Percentiles rank a stretch among this genome's conserved stretches.
These are phyloP conservation scores for Semicossyphus pulcher DNA, from an alignment of 2,113 vertebrate species.

Conservation along the genomic window DNA sequence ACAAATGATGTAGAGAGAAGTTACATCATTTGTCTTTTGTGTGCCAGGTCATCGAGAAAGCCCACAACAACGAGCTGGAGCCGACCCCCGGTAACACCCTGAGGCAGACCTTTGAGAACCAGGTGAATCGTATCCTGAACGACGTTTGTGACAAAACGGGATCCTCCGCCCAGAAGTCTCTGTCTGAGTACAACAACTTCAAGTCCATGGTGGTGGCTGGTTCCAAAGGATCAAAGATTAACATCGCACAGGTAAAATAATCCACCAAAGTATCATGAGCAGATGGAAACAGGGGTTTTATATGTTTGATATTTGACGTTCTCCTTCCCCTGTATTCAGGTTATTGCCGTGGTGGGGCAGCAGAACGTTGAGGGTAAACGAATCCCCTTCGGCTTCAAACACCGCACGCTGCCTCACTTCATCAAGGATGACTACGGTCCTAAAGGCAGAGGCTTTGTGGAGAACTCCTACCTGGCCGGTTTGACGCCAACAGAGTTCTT, in stretches of 20 bases:
- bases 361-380: constrained; percentile 98
- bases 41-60: constrained; percentile 95
- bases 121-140: constrained; percentile 97
- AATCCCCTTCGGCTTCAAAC: constrained; percentile 98
- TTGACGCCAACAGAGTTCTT: constrained; percentile 97
- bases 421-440: constrained; percentile 98
- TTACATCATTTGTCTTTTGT: background rate
- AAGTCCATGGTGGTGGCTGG: constrained; percentile 99
- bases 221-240: constrained; percentile 96
- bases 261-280: accelerated
- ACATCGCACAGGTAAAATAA: constrained; percentile 91
- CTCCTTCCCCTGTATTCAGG: constrained; percentile 74
- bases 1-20: background rate
- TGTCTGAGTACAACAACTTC: constrained; percentile 99
- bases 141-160: constrained; percentile 97
- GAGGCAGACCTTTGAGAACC: constrained; percentile 97
- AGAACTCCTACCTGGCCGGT: constrained; percentile 96
- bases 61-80: constrained; percentile 98
- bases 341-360: constrained; percentile 97
- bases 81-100: constrained; percentile 96
- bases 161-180: constrained; percentile 95
- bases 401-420: constrained; percentile 96
- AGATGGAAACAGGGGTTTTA: background rate
- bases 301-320: background rate
- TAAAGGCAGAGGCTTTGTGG: constrained; percentile 96